Evolutionary conservation across 2,888 invertebrate genomes (phyloP), one percentile per base, ranked within the genome.

Genomic region (Hecatera dysodea): DNA sequence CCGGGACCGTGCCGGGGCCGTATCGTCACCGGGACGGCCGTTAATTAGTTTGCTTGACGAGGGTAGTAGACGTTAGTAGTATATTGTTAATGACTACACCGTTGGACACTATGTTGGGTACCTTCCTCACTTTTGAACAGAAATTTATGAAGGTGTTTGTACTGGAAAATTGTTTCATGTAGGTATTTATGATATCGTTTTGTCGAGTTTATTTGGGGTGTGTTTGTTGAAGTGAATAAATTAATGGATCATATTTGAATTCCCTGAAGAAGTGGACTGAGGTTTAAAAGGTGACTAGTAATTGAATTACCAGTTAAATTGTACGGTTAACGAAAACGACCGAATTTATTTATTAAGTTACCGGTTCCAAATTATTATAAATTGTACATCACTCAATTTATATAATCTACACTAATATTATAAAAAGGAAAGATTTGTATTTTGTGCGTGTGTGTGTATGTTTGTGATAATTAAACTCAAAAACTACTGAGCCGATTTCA

Each of bases 11-110:
- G 44, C 75, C 29, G 29, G 29, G 46, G 57, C 55, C 68, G 82
- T 74, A 83, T 75, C 76, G 81, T 75, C 68, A 68, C 79, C 70
- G 66, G 76, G 67, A 65, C 60, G 76, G 56, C 59, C 75, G 79
- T 81, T 84, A 84, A 84, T 84, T 84, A 84, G 79, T 85, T 83
- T 74, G 56, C 69, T 62, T 84, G 84, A 84, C 83, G 79, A 84
- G 81, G 83, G 81, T 81, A 53, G 7, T 36, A 57, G 65, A 59
- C 74, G 68, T 59, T 59, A 70, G 70, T 78, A 69, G 62, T 80
- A 76, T 76, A 78, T 78, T 80, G 83, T 82, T 75, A 84, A 84
- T 84, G 80, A 65, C 61, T 77, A 48, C 60, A 60, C 66, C 19
- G 48, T 73, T 39, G 62, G 60, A 82, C 70, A 79, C 46, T 39